These are phyloP conservation scores for Drosophila phalerata DNA, from an alignment of 2,888 invertebrate species.

Conservation along the genomic window DNA sequence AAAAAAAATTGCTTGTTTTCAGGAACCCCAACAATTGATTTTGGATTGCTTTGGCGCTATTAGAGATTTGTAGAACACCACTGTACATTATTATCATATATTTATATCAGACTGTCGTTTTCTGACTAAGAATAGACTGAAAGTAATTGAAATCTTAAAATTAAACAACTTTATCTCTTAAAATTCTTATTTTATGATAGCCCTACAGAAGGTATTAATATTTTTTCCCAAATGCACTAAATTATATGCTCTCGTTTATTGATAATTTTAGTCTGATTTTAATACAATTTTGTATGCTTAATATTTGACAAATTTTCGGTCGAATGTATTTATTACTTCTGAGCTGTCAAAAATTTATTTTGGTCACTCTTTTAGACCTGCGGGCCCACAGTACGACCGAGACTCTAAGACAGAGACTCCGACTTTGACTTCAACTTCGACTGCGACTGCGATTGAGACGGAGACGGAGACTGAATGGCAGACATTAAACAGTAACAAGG, in stretches of 20 bases:
- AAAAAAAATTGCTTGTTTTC: no score
- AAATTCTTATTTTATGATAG: no score
- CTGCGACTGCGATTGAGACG: background rate
- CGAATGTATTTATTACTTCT: background rate
- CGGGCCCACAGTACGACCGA: background rate
- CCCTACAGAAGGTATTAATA: no score
- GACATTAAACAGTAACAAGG: conserved; percentile 67
- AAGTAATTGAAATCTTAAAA: no score
- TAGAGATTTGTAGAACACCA: no score
- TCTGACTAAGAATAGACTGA: no score
- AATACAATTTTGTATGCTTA: background rate
- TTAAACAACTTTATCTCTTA: no score
- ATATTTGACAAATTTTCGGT: background rate
- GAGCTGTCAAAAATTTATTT: background rate
- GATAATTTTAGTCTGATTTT: background rate
- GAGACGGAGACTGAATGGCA: conserved; percentile 4
- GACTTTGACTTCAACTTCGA: background rate
- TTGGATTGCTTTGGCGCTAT: no score
- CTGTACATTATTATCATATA: no score
- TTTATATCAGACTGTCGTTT: no score
- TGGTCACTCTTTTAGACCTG: background rate
- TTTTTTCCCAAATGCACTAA: background rate
- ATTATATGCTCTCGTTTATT: background rate
- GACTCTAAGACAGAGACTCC: conserved; percentile 2
- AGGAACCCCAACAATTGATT: no score